Evolutionary conservation across 2,113 vertebrate species (phyloP).

Genomic region (Nothoprocta pentlandii): DNA sequence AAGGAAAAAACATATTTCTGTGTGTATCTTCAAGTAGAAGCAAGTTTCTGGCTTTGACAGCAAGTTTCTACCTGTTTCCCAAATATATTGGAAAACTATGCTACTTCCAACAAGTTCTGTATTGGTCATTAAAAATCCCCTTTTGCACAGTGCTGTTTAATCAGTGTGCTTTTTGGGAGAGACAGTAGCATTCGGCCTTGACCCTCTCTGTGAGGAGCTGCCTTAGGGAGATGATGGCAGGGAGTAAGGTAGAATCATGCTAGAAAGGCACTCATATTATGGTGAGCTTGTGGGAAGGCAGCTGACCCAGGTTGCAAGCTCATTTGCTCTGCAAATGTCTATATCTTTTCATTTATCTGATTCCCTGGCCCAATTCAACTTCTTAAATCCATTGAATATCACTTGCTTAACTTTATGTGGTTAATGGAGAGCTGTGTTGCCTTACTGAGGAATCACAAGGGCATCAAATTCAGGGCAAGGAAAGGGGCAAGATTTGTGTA

Average conservation of each 20-base stretch:
- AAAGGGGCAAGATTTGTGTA: neutral
- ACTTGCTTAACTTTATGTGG: neutral
- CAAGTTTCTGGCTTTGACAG: neutral
- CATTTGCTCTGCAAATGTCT: neutral
- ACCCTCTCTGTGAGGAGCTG: neutral
- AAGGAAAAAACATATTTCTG: neutral
- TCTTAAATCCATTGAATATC: neutral
- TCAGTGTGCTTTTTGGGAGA: neutral
- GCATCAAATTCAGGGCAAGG: neutral
- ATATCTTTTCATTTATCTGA: neutral
- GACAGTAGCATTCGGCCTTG: fast-evolving
- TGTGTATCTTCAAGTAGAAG: neutral
- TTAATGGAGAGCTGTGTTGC: neutral
- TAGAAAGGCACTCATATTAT: neutral
- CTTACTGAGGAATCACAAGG: neutral
- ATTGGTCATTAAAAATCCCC: neutral
- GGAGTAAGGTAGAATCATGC: neutral
- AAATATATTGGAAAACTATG: neutral
- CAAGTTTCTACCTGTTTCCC: neutral
- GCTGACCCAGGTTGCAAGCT: neutral
- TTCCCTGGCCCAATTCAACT: neutral
- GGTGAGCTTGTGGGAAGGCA: neutral
- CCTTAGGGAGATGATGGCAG: neutral
- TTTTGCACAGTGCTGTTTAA: neutral
- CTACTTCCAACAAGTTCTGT: neutral